Percentiles rank a stretch among this genome's conserved stretches.
Conservation (phyloP, 1,140 invertebrate species). For the Drosophila nigromelanica region DNA sequence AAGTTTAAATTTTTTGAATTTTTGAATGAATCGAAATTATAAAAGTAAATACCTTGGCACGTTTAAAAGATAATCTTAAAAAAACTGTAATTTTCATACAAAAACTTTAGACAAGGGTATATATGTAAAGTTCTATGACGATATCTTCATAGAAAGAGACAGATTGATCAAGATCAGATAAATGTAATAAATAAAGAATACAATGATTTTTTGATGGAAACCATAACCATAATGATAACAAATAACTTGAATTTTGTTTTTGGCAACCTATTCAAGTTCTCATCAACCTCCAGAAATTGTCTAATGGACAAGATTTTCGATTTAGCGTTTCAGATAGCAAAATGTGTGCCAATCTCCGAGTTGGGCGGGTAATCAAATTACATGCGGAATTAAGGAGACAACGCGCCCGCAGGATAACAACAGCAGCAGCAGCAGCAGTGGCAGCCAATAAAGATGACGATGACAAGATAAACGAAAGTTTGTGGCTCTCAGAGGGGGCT, state of each 20-base stretch:
- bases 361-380: constrained; percentile 73
- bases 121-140: too few relatives aligned
- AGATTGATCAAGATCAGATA: too few relatives aligned
- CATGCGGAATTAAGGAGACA: constrained; percentile 62
- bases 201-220: too few relatives aligned
- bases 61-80: too few relatives aligned
- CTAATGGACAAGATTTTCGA: constrained; percentile 45
- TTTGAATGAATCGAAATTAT: not conserved
- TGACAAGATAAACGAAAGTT: constrained; percentile 71
- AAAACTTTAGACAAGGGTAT: too few relatives aligned
- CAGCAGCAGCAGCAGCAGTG: constrained; percentile 24
- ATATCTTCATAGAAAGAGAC: too few relatives aligned
- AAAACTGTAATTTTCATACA: too few relatives aligned
- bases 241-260: not conserved
- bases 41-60: not conserved
- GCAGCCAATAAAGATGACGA: constrained; percentile 77
- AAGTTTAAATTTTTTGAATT: not conserved
- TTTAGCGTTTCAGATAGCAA: constrained; percentile 30
- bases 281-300: constrained; percentile 3
- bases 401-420: constrained; percentile 68
- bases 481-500: constrained; percentile 14
- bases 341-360: constrained; percentile 40
- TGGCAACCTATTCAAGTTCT: constrained; percentile 1
- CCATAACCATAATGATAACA: too few relatives aligned
- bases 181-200: too few relatives aligned